These are phyloP conservation scores for Amazona vittata DNA, from an alignment of 2,113 vertebrate species.

Conservation along the genomic window DNA sequence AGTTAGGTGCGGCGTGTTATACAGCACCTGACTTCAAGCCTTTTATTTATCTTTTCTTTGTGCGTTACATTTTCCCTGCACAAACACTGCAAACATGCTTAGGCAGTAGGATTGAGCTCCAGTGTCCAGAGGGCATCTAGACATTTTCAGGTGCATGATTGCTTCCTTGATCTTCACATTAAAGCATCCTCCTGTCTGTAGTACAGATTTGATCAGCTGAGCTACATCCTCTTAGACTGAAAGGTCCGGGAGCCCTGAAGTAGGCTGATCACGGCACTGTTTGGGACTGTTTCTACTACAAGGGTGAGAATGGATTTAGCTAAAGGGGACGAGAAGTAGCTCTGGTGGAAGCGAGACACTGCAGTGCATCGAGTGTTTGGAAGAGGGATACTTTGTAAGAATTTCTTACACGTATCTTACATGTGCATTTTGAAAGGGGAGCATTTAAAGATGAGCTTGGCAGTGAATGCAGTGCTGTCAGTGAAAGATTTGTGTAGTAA, in stretches of 20 bases:
- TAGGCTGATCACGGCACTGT: background rate
- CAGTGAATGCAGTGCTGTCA: accelerated
- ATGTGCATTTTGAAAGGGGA: accelerated
- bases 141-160: background rate
- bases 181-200: background rate
- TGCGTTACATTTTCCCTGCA: background rate
- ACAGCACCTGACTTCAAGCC: background rate
- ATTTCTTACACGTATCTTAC: accelerated
- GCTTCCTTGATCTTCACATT: background rate
- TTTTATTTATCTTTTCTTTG: background rate
- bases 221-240: background rate
- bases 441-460: accelerated
- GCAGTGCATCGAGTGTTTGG: accelerated
- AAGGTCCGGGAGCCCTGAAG: background rate
- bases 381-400: accelerated
- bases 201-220: background rate
- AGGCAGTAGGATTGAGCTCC: background rate
- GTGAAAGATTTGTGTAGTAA: accelerated
- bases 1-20: accelerated
- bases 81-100: background rate
- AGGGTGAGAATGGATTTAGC: background rate
- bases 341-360: accelerated
- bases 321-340: background rate
- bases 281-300: background rate
- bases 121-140: background rate